These are phyloP conservation scores for Sinocyclocheilus anshuiensis DNA, from an alignment of 2,113 vertebrate genomes.

Conservation along the genomic window DNA sequence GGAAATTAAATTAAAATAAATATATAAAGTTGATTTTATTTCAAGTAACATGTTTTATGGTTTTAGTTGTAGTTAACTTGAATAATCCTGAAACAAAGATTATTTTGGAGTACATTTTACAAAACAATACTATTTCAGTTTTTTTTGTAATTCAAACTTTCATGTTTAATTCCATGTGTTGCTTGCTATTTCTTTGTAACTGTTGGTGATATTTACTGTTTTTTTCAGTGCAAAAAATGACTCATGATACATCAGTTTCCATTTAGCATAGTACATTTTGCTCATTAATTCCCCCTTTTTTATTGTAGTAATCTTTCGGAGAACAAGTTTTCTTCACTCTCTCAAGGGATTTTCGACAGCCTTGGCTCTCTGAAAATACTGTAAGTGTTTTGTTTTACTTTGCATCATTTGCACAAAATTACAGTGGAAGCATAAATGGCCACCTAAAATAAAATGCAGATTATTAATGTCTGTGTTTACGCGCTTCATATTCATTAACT, in stretches of 20 bases:
- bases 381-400: constrained; percentile 78
- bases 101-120: too few species aligned
- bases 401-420: background rate
- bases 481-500: background rate
- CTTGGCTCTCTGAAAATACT: constrained; percentile 86
- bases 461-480: background rate
- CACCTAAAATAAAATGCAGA: background rate
- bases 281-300: constrained; percentile 2
- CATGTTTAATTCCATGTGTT: too few species aligned
- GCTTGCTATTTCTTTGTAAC: too few species aligned
- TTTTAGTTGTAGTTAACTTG: background rate
- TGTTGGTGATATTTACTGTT: background rate
- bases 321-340: constrained; percentile 91
- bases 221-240: background rate
- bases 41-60: background rate
- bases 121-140: too few species aligned
- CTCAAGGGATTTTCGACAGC: constrained; percentile 91
- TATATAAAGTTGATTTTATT: background rate
- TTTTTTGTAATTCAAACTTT: too few species aligned
- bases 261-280: background rate
- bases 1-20: background rate
- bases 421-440: background rate
- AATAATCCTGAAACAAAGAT: too few species aligned
- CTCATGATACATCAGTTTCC: background rate
- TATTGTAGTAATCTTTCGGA: constrained; percentile 89